Evolutionary conservation across 2,113 vertebrate genomes (phyloP), one percentile per base, ranked within the genome.

Genomic region (Colius striatus): DNA sequence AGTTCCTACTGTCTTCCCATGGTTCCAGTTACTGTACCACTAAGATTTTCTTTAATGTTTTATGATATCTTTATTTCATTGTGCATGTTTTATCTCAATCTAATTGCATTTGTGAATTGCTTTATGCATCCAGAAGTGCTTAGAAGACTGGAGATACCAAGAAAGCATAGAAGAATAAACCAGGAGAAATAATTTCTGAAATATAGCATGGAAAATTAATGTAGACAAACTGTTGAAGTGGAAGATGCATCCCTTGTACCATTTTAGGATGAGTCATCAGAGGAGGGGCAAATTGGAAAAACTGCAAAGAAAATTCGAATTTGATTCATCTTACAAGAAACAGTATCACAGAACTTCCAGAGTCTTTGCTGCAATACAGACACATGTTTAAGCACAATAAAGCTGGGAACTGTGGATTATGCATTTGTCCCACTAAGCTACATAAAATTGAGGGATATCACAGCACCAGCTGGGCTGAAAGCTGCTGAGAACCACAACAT

Each of bases 41-140:
- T 50, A 86, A 84, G 73, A 75, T 75, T 81, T 84, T 77, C 32
- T 90, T 91, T 79, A 91, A 75, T 10, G 18, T 26, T 93, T 96
- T 87, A 84, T 75, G 72, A 84, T 75, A 45, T 74, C 48, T 95
- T 81, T 87, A 91, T 92, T 80, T 91, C 74, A 76, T 82, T 89
- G 18, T 36, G n/a, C 30, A 34, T 89, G 50, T 75, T 97, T 96
- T 94, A 91, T 87, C 41, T 84, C 60, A 82, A 41, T 47, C 53
- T 96, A 87, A 93, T 91, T 97, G 88, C 47, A 63, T 90, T 92
- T 96, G n/a, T 77, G 74, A 92, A 90, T 76, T 86, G 63, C 32
- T 86, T 95, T 77, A 79, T 72, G 50, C 65, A 67, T 94, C 73
- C 61, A 45, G 77, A 92, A 92, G 45, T 1, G 0, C 17, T 89